Evolutionary conservation across 1,140 invertebrate species (phyloP).

Genomic region (Chironomus tepperi): DNA sequence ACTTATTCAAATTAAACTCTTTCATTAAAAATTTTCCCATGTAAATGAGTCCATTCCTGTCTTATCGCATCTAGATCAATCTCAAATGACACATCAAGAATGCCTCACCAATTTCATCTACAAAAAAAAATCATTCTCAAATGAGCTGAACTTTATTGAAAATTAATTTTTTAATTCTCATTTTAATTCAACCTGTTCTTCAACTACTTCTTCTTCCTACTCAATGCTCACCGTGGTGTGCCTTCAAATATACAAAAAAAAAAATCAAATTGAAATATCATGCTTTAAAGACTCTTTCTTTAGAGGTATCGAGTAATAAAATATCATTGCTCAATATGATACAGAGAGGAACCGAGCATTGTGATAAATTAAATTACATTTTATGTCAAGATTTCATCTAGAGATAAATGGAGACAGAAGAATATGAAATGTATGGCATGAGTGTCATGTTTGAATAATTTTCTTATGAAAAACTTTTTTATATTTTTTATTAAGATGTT

Average conservation of each 20-base stretch:
- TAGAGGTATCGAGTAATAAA: background rate
- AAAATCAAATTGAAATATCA: constrained; percentile 9
- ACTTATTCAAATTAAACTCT: no score
- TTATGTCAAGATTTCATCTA: constrained; percentile 15
- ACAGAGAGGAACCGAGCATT: background rate
- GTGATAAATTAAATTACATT: constrained; percentile 21
- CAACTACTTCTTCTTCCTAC: background rate
- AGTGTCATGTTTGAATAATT: background rate
- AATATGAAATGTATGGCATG: constrained; percentile 7
- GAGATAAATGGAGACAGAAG: background rate
- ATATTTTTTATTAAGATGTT: background rate
- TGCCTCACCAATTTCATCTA: no score
- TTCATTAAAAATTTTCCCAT: no score
- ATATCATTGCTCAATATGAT: constrained; percentile 11
- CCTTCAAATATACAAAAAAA: background rate
- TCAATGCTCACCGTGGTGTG: background rate
- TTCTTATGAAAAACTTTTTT: background rate
- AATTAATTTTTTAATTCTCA: background rate
- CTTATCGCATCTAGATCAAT: no score
- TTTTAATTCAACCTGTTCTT: background rate
- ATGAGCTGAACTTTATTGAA: no score
- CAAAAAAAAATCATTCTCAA: no score
- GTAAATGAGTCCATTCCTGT: no score
- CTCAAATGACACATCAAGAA: no score
- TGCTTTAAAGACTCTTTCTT: background rate